Evolutionary conservation across 2,113 vertebrate species (phyloP).

Genomic region (Ia io): DNA sequence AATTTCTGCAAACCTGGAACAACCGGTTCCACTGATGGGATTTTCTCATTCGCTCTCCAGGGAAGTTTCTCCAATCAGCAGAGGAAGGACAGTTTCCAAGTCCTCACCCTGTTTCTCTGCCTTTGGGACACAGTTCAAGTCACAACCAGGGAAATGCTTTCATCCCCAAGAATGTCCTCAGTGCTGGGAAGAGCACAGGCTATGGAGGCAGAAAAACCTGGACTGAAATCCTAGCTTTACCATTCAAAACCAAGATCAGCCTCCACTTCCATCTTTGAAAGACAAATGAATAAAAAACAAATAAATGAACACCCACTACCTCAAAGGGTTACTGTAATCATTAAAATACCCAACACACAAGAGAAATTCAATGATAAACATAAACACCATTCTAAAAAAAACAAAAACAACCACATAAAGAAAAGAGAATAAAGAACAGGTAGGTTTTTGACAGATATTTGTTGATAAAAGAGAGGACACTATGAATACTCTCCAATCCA

Average conservation of each 20-base stretch:
- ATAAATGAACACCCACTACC: not conserved
- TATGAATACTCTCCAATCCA: not conserved
- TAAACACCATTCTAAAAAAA: not conserved
- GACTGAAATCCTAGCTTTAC: not conserved
- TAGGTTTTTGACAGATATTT: not conserved
- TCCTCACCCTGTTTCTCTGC: not conserved
- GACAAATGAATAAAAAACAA: not conserved
- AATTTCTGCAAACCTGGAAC: not conserved
- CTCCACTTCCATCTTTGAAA: not conserved
- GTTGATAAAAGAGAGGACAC: not conserved
- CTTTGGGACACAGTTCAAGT: not conserved
- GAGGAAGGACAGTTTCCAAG: not conserved
- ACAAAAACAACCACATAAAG: too few species aligned
- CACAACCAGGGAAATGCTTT: not conserved
- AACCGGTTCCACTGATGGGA: not conserved
- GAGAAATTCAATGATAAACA: conserved; percentile 10
- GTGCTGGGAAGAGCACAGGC: not conserved
- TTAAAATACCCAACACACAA: not conserved
- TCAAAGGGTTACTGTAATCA: not conserved
- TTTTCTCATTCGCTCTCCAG: not conserved
- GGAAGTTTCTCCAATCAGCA: not conserved
- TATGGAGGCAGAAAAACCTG: not conserved
- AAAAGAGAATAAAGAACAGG: not conserved
- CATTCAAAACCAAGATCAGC: not conserved
- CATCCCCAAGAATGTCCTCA: not conserved